Evolutionary conservation across 1,140 invertebrate genomes (phyloP).

Genomic region (Scaptomyza pallida): DNA sequence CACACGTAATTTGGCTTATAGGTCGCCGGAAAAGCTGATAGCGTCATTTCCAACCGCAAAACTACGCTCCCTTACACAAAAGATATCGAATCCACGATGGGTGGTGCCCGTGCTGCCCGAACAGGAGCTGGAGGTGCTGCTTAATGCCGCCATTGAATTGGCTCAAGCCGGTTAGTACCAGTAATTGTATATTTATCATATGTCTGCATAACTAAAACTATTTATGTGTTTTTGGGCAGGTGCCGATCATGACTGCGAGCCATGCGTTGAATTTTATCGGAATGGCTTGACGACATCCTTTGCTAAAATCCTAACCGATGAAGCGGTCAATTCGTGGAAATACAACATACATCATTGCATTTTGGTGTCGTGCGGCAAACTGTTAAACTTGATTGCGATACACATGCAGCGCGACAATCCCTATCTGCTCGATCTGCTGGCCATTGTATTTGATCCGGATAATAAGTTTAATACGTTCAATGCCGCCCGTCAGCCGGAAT

Average conservation of each 20-base stretch:
- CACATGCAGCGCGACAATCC: slow-evolving; percentile 97
- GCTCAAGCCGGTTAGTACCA: slow-evolving; percentile 88
- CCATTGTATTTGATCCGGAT: slow-evolving; percentile 96
- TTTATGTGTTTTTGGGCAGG: slow-evolving; percentile 86
- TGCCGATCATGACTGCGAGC: slow-evolving; percentile 94
- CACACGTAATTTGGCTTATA: slow-evolving; percentile 26
- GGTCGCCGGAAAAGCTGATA: slow-evolving; percentile 81
- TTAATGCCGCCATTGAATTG: slow-evolving; percentile 95
- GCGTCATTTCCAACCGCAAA: slow-evolving; percentile 92
- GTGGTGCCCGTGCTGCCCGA: slow-evolving; percentile 98
- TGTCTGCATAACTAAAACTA: neutral
- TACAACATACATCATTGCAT: slow-evolving; percentile 98
- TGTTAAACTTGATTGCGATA: slow-evolving; percentile 95
- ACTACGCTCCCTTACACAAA: slow-evolving; percentile 95
- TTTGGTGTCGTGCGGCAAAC: slow-evolving; percentile 94
- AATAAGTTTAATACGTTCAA: slow-evolving; percentile 98
- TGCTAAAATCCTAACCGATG: slow-evolving; percentile 98
- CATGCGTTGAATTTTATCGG: slow-evolving; percentile 97
- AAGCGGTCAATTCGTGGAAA: slow-evolving; percentile 99
- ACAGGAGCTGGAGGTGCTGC: slow-evolving; percentile 96
- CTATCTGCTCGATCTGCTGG: slow-evolving; percentile 95
- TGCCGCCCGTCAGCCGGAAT: slow-evolving; percentile 92
- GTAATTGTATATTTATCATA: neutral
- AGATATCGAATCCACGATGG: slow-evolving; percentile 97
- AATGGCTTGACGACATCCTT: slow-evolving; percentile 98